These are phyloP conservation scores for Cacoxenus indagator DNA, from an alignment of 2,888 invertebrate species.

Conservation along the genomic window DNA sequence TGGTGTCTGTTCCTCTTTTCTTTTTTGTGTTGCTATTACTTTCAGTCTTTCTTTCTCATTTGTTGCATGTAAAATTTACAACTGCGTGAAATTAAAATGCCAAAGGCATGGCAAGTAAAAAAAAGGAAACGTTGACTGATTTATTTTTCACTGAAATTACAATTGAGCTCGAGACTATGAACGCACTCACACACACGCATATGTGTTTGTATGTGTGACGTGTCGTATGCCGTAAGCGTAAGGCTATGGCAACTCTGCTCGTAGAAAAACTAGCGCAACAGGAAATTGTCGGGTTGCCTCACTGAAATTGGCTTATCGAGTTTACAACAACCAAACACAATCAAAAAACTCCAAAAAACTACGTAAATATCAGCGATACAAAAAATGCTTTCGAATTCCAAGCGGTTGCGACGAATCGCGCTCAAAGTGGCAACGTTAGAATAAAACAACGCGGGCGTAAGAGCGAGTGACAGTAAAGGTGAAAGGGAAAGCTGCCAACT, in stretches of 20 bases:
- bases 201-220: neutral
- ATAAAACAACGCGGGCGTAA: no score
- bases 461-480: no score
- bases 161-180: neutral
- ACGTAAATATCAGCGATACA: neutral
- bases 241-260: neutral
- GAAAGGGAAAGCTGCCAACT: no score
- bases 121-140: neutral
- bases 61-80: conserved; percentile 15
- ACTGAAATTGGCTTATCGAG: neutral
- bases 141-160: conserved; percentile 10
- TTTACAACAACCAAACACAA: neutral
- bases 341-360: neutral
- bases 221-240: neutral
- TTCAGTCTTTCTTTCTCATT: neutral
- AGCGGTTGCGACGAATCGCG: no score
- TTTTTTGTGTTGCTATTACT: neutral
- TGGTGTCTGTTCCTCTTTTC: neutral
- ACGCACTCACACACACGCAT: neutral
- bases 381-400: no score
- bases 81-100: conserved; percentile 17
- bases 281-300: neutral
- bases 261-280: neutral
- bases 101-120: conserved; percentile 8
- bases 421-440: no score